These are phyloP conservation scores for Sylvicola cinctus DNA, from an alignment of 2,888 invertebrate species.

Conservation along the genomic window DNA sequence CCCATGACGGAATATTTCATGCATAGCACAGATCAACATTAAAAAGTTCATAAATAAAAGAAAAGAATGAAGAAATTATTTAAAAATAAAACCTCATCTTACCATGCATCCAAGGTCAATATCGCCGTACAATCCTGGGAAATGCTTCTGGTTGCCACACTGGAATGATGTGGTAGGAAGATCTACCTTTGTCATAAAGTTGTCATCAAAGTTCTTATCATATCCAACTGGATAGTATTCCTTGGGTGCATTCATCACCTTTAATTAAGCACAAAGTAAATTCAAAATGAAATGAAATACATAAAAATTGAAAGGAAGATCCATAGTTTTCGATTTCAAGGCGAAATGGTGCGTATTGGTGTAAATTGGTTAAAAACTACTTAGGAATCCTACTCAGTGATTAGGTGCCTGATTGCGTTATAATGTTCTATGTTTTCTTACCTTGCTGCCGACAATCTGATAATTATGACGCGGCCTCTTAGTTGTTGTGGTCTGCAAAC, in stretches of 20 bases:
- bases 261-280: conserved; percentile 6
- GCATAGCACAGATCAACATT: too few species aligned
- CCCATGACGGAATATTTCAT: too few species aligned
- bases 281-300: conserved; percentile 13
- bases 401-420: too few species aligned
- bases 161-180: conserved; percentile 66
- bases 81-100: too few species aligned
- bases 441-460: conserved; percentile 14
- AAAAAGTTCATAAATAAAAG: too few species aligned
- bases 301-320: neutral
- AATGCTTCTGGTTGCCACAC: conserved; percentile 76
- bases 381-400: too few species aligned
- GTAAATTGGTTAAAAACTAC: too few species aligned
- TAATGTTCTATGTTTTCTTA: too few species aligned
- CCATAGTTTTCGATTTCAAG: too few species aligned
- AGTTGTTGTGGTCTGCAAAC: conserved; percentile 8
- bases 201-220: conserved; percentile 76
- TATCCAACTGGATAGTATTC: conserved; percentile 78
- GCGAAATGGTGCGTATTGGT: too few species aligned
- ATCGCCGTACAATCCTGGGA: conserved; percentile 75
- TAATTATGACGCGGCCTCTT: conserved; percentile 21
- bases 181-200: conserved; percentile 66
- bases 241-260: conserved; percentile 77
- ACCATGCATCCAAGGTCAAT: conserved; percentile 82
- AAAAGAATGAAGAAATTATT: too few species aligned